Conservation (phyloP, 1,140 invertebrate species). For the Micrasema minimum region DNA sequence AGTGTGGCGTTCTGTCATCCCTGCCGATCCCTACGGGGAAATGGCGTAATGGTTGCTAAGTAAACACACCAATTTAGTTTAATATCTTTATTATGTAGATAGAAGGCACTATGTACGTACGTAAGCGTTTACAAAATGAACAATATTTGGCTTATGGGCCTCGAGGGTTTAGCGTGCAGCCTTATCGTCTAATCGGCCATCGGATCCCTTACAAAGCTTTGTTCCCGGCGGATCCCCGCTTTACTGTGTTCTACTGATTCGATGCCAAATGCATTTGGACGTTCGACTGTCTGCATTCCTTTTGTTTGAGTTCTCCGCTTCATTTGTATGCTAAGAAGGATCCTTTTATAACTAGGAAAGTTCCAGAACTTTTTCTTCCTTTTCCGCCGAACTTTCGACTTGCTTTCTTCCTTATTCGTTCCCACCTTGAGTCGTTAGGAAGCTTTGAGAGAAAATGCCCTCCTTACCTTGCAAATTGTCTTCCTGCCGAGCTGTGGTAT, state of each 20-base stretch:
- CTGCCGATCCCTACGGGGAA: no score
- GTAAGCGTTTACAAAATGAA: no score
- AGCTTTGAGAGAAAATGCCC: slow-evolving; percentile 17
- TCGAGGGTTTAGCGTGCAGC: no score
- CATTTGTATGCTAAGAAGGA: slow-evolving; percentile 51
- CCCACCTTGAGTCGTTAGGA: slow-evolving; percentile 18
- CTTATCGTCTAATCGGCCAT: no score
- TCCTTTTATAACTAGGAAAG: slow-evolving; percentile 24
- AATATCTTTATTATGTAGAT: no score
- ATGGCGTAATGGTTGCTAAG: no score
- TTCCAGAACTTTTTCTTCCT: slow-evolving; percentile 16
- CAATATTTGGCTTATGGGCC: no score
- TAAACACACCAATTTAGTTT: no score
- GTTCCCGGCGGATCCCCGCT: slow-evolving; percentile 6
- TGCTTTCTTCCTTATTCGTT: slow-evolving; percentile 5
- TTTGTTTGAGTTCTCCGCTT: slow-evolving; percentile 48
- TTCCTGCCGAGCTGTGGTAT: neutral
- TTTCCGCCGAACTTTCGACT: slow-evolving; percentile 5
- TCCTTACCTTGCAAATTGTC: slow-evolving; percentile 18
- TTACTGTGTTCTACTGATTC: neutral
- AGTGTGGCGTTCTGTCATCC: no score
- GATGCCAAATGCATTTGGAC: slow-evolving; percentile 1
- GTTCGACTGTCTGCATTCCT: slow-evolving; percentile 5
- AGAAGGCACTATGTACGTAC: no score
- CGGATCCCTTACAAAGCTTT: slow-evolving; percentile 36